These are phyloP conservation scores for Scolopax bukidnonensis DNA, from an alignment of 2,797 vertebrate genomes.

Conservation along the genomic window DNA sequence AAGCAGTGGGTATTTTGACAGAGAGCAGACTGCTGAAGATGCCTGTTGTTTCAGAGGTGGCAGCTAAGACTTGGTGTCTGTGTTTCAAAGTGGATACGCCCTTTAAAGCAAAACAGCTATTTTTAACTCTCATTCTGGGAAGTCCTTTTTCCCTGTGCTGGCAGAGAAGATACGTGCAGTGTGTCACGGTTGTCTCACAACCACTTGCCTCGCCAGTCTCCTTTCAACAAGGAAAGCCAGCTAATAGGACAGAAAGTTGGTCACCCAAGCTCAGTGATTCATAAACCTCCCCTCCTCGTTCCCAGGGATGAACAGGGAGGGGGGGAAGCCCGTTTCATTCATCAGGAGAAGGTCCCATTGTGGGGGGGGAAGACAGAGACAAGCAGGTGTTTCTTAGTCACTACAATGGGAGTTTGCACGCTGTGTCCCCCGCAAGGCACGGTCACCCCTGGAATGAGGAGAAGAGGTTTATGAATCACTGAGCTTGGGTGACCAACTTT, in stretches of 20 bases:
- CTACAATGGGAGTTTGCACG: accelerated
- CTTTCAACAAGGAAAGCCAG: neutral
- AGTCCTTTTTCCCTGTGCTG: neutral
- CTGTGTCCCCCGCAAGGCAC: accelerated
- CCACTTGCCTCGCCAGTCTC: neutral
- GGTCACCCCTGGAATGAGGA: neutral
- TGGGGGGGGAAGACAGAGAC: neutral
- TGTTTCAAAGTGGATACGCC: neutral
- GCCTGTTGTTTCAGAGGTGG: neutral
- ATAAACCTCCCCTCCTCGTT: neutral
- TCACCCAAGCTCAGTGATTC: neutral
- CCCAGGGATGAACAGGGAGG: neutral
- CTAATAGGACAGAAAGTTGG: neutral
- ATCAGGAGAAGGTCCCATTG: neutral
- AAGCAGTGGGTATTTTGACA: neutral
- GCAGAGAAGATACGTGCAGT: neutral
- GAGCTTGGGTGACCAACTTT: neutral
- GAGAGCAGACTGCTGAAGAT: neutral
- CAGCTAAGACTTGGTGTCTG: neutral
- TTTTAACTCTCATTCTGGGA: constrained; percentile 23
- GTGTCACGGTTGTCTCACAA: neutral
- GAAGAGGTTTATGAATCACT: neutral
- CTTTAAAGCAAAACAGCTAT: constrained; percentile 18
- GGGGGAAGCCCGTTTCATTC: neutral
- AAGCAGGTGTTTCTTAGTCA: neutral